Percentiles rank a stretch among this genome's conserved stretches.
Conservation (phyloP, 2,113 vertebrate species). For the Otolemur garnettii region DNA sequence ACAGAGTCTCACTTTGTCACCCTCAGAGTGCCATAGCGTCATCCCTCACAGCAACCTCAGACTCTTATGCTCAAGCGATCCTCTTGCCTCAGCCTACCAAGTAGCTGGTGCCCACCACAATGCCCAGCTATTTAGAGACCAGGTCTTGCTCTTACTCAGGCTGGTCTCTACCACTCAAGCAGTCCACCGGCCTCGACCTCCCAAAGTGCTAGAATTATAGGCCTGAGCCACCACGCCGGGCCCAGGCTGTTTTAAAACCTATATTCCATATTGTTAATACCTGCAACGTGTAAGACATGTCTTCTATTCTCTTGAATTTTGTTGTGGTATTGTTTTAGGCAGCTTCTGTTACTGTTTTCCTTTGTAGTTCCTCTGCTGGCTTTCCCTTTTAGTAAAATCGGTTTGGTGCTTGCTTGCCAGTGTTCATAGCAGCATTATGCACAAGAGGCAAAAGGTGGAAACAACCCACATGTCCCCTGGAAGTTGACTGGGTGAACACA, state of each 20-base stretch:
- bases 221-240: no score
- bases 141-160: no score
- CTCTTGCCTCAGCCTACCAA: no score
- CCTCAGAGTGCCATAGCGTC: no score
- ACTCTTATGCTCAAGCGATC: no score
- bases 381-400: constrained; percentile 15
- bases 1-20: no score
- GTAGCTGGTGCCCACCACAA: no score
- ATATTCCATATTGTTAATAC: not conserved
- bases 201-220: no score
- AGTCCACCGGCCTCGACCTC: no score
- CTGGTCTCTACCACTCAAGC: no score
- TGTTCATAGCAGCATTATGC: constrained; percentile 29
- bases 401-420: not conserved
- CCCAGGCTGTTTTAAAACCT: constrained; percentile 33
- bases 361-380: not conserved
- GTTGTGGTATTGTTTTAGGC: constrained; percentile 28
- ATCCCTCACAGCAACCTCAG: no score
- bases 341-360: constrained; percentile 30
- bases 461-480: not conserved
- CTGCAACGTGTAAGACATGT: not conserved
- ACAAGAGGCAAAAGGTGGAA: not conserved
- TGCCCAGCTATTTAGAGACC: no score
- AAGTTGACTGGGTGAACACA: not conserved
- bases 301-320: not conserved